Conservation (phyloP, 2,113 vertebrate genomes). For the Odocoileus virginianus region DNA sequence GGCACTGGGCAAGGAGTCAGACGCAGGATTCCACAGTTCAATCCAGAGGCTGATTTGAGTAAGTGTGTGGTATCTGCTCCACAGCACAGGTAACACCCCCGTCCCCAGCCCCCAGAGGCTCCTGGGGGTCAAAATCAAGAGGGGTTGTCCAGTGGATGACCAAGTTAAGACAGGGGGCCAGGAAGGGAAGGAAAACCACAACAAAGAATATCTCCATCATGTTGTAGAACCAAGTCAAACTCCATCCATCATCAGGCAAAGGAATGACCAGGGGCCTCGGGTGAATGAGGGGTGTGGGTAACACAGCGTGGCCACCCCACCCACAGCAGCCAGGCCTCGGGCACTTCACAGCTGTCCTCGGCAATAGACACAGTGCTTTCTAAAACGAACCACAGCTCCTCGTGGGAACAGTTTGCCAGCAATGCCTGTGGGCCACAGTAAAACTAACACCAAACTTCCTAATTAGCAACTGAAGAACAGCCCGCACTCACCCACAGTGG, state of each 20-base stretch:
- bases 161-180: not conserved
- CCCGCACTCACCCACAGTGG: not conserved
- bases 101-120: not conserved
- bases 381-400: constrained; percentile 5
- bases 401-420: constrained; percentile 43
- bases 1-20: not conserved
- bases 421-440: constrained; percentile 57
- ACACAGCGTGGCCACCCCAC: no score
- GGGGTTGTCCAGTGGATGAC: not conserved
- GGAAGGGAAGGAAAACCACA: constrained; percentile 35
- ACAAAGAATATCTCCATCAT: not conserved
- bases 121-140: not conserved
- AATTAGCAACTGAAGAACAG: constrained; percentile 61
- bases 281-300: not conserved
- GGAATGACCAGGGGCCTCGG: not conserved
- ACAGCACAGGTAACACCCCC: not conserved
- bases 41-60: not conserved
- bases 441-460: constrained; percentile 38
- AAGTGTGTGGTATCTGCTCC: not conserved
- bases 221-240: constrained; percentile 39
- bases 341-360: not conserved
- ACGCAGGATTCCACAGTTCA: not conserved
- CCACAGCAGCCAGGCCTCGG: not conserved
- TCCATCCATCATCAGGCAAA: not conserved
- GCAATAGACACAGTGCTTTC: not conserved